Conservation (phyloP, 2,888 invertebrate genomes). For the Chrysomela aeneicollis region DNA sequence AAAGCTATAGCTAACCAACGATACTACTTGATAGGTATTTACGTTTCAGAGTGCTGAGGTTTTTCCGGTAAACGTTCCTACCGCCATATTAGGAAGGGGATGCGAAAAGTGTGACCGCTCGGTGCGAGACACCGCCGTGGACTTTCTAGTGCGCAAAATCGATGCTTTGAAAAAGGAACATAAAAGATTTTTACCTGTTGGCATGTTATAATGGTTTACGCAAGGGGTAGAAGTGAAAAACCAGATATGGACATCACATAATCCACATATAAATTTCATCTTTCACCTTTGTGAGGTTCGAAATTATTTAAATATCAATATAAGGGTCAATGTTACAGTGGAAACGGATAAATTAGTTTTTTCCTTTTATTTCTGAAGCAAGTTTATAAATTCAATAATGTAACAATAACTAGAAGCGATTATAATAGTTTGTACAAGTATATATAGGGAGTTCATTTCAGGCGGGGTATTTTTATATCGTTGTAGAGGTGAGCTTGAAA, state of each 20-base stretch:
- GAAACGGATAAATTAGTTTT: too few relatives aligned
- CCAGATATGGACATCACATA: background rate
- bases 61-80: conserved; percentile 23
- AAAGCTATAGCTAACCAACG: background rate
- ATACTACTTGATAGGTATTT: conserved; percentile 19
- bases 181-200: conserved; percentile 26
- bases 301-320: too few relatives aligned
- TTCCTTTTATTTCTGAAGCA: too few relatives aligned
- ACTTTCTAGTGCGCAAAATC: conserved; percentile 23
- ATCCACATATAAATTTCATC: background rate
- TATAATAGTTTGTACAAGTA: too few relatives aligned
- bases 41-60: conserved; percentile 18
- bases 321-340: too few relatives aligned
- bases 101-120: conserved; percentile 27
- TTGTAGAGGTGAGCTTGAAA: too few relatives aligned
- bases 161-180: conserved; percentile 11
- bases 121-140: conserved; percentile 23
- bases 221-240: background rate
- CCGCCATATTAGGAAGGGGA: conserved; percentile 25
- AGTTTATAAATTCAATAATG: too few relatives aligned
- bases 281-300: too few relatives aligned
- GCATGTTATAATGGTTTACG: background rate
- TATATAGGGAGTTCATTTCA: too few relatives aligned
- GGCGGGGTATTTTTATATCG: too few relatives aligned
- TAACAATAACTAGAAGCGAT: too few relatives aligned